Percentiles rank a stretch among this genome's conserved stretches.
Evolutionary conservation across 1,140 invertebrate genomes (phyloP).

Genomic region (Aphaenogaster floridana): DNA sequence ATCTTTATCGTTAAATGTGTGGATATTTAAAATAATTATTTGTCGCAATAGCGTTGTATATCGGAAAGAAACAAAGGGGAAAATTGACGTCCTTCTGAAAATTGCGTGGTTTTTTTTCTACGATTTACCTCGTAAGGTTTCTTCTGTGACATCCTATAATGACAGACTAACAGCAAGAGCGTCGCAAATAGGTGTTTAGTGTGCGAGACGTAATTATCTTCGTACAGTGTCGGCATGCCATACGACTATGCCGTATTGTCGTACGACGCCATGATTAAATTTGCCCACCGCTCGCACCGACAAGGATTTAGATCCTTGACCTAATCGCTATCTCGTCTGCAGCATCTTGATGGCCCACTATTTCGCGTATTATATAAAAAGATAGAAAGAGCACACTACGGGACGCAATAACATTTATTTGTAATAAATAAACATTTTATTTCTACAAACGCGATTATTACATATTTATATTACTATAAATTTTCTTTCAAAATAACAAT

Average conservation of each 20-base stretch:
- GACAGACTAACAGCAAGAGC: not conserved
- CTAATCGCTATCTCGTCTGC: constrained; percentile 64
- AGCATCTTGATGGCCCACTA: constrained; percentile 45
- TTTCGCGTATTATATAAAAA: constrained; percentile 53
- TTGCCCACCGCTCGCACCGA: constrained; percentile 63
- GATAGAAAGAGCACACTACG: constrained; percentile 29
- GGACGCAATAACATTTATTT: not conserved
- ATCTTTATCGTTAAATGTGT: not conserved
- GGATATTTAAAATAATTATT: not conserved
- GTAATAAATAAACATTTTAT: not conserved
- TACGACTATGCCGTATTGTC: constrained; percentile 67
- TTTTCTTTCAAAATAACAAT: not conserved
- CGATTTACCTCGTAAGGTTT: not conserved
- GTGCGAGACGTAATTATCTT: constrained; percentile 68
- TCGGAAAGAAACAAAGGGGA: not conserved
- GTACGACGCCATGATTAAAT: constrained; percentile 69
- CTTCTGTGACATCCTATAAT: not conserved
- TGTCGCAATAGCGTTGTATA: not conserved
- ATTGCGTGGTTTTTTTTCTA: not conserved
- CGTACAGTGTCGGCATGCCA: constrained; percentile 39
- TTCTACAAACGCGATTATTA: not conserved
- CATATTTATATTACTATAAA: not conserved
- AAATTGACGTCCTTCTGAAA: not conserved
- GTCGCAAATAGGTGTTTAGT: constrained; percentile 51
- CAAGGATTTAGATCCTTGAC: constrained; percentile 69